These are phyloP conservation scores for Thaumatotibia leucotreta DNA, from an alignment of 1,140 invertebrate genomes.

Conservation along the genomic window DNA sequence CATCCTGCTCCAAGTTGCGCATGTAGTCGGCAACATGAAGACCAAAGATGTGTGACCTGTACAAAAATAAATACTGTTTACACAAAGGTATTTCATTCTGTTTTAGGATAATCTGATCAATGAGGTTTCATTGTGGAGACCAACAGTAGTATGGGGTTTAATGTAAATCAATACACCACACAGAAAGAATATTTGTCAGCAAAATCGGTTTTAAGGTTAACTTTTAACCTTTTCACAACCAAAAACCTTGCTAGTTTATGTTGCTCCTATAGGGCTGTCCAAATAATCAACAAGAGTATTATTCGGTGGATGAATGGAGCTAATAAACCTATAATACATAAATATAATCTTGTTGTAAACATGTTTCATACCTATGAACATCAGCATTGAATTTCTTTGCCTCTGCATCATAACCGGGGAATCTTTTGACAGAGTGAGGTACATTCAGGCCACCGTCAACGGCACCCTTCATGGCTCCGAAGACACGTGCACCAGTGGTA, in stretches of 20 bases:
- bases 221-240: constrained; percentile 64
- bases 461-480: constrained; percentile 99
- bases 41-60: constrained; percentile 93
- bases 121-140: no score
- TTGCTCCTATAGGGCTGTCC: constrained; percentile 70
- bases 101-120: no score
- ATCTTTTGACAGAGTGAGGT: constrained; percentile 97
- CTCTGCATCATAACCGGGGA: constrained; percentile 98
- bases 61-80: constrained; percentile 20
- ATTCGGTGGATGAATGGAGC: constrained; percentile 73
- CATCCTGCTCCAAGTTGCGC: constrained; percentile 93
- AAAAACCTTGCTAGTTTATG: constrained; percentile 44
- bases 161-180: no score
- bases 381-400: constrained; percentile 96
- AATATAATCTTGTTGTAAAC: neutral
- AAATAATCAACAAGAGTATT: constrained; percentile 49
- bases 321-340: neutral
- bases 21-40: constrained; percentile 99
- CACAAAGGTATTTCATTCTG: no score
- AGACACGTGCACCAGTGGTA: constrained; percentile 97
- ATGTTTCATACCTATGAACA: constrained; percentile 85
- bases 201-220: constrained; percentile 56
- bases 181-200: constrained; percentile 40
- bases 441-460: constrained; percentile 99
- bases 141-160: no score